Evolutionary conservation across 2,113 vertebrate genomes (phyloP).

Genomic region (Mus pahari): DNA sequence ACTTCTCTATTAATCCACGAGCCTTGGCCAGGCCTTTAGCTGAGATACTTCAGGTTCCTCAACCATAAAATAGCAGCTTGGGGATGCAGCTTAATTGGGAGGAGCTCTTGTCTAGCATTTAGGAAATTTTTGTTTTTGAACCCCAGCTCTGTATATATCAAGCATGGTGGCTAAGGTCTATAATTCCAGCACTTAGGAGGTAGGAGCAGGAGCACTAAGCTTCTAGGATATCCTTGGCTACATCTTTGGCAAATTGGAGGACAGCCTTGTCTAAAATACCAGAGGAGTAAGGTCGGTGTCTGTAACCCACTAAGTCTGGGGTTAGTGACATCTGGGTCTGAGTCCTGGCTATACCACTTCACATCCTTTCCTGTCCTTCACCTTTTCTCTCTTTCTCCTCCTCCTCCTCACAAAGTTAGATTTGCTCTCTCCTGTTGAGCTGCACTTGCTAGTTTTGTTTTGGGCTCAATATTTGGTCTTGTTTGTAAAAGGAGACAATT

Average conservation of each 20-base stretch:
- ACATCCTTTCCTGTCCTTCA: not conserved
- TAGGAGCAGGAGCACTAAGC: not conserved
- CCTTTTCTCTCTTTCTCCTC: no score
- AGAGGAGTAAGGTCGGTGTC: constrained; percentile 20
- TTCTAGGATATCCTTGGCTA: not conserved
- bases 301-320: not conserved
- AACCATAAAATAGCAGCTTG: not conserved
- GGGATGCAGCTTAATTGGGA: not conserved
- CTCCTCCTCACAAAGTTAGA: not conserved
- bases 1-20: constrained; percentile 1
- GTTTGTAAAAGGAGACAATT: constrained; percentile 1
- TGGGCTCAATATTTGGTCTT: constrained; percentile 8
- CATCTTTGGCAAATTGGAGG: not conserved
- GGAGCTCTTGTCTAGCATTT: not conserved
- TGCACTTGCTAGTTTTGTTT: constrained; percentile 25
- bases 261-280: not conserved
- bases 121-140: not conserved
- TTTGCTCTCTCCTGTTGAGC: not conserved
- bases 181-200: not conserved
- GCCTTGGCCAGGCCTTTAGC: not conserved
- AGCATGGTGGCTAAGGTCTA: not conserved
- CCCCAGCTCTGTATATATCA: not conserved
- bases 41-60: constrained; percentile 19
- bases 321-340: constrained; percentile 15
- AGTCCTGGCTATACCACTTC: not conserved